Conservation (phyloP, 2,113 vertebrate species). For the Strix uralensis region DNA sequence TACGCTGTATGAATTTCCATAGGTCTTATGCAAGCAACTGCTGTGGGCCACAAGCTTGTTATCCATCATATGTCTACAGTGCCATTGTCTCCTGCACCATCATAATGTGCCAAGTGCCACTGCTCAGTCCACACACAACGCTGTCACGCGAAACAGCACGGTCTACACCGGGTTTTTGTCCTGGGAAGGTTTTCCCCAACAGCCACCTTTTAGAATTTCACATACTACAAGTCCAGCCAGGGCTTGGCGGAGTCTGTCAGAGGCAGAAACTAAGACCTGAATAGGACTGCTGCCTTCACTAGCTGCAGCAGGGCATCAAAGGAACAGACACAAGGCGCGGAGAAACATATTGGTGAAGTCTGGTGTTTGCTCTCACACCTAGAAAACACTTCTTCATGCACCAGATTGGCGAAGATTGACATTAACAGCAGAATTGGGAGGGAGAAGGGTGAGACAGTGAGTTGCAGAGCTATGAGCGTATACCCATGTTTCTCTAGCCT, state of each 20-base stretch:
- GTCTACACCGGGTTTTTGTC: not conserved
- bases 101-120: not conserved
- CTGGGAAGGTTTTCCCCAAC: not conserved
- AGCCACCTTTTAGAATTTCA: not conserved
- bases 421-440: not conserved
- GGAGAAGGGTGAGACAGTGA: not conserved
- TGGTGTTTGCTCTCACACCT: slow-evolving; percentile 59
- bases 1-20: not conserved
- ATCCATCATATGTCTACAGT: not conserved
- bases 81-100: not conserved
- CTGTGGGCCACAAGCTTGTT: not conserved
- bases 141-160: not conserved
- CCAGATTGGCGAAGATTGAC: slow-evolving; percentile 38
- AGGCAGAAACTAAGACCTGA: not conserved
- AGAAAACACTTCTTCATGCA: slow-evolving; percentile 32
- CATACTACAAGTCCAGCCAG: fast-evolving
- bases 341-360: slow-evolving; percentile 48
- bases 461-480: not conserved
- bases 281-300: not conserved
- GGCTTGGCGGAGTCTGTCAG: not conserved
- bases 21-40: not conserved
- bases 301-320: not conserved
- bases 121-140: not conserved
- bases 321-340: not conserved
- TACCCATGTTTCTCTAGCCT: not conserved